Base-by-base conservation (phyloP, 2,113 vertebrate genomes). In the Rhea americana region DNA sequence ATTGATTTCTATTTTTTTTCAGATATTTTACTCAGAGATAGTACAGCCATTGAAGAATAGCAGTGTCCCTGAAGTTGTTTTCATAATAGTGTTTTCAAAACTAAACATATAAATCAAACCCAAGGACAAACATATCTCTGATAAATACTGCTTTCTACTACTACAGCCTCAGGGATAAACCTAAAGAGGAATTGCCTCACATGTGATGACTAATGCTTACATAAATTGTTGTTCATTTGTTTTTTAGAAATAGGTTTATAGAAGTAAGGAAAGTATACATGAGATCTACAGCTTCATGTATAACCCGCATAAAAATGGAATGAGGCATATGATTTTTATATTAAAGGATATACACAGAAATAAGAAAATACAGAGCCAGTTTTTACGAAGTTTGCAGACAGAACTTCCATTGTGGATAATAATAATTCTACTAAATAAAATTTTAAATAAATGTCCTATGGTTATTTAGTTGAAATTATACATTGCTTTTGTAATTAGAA, bases 381-480 rank as follows among this genome's bases (percentile, higher is more conserved):
- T 81, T 18, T 35, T 45, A 68, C 16, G 22, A 4, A 55, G 50
- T 83, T 43, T 88, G 56, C 51, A 67, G 59, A 25, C 28, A 68
- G 58, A 85, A 68, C 12, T 78, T 82, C 12, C 0, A 12, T 66
- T 77, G 21, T 9, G 30, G 47, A 14, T 4, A 1, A 17, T 58
- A 39, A 72, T 32, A 62, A 76, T 66, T 51, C 87, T 87, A 43
- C 67, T 91, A 75, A 56, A 12, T 82, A 82, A 85, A 13, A 12
- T 82, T 80, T 91, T 55, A 65, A 70, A 68, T 45, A 91, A 4
- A 3, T 4, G 6, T 41, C 32, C 74, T 47, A n/a, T 12, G 9
- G 30, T 56, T 93, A 73, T 71, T 85, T 70, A 70, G 53, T 87
- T 65, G 62, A 82, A 89, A 92, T 68, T 68, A 76, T n/a, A 68